Conservation (phyloP, 2,888 invertebrate species). For the Malacosoma neustria region DNA sequence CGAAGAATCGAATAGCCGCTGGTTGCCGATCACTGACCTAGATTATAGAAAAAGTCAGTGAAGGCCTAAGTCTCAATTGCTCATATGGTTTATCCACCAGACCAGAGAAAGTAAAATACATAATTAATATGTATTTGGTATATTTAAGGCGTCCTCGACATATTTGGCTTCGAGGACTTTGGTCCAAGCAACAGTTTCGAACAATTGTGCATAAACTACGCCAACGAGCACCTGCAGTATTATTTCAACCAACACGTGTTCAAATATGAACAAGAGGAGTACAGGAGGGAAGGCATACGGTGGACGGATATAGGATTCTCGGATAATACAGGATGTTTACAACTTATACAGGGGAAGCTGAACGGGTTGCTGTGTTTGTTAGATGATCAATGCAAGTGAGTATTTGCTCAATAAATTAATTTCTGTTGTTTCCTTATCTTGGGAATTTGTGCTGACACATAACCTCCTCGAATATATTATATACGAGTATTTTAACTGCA, state of each 20-base stretch:
- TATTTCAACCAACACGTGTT: slow-evolving; percentile 99
- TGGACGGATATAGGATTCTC: slow-evolving; percentile 98
- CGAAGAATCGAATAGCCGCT: too few relatives aligned
- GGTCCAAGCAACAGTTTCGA: slow-evolving; percentile 93
- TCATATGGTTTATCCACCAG: too few relatives aligned
- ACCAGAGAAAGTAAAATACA: too few relatives aligned
- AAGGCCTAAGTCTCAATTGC: too few relatives aligned
- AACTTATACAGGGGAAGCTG: slow-evolving; percentile 93
- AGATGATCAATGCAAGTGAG: slow-evolving; percentile 98
- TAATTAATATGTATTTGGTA: too few relatives aligned
- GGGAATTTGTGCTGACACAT: too few relatives aligned
- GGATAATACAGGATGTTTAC: slow-evolving; percentile 95
- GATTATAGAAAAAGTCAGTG: too few relatives aligned
- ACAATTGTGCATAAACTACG: slow-evolving; percentile 97
- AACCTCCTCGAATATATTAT: too few relatives aligned
- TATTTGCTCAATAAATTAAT: slow-evolving; percentile 5
- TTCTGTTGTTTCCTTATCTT: too few relatives aligned
- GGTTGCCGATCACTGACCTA: too few relatives aligned
- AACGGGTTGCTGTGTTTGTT: slow-evolving; percentile 91
- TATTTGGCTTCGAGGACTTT: slow-evolving; percentile 98
- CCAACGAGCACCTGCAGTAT: slow-evolving; percentile 97
- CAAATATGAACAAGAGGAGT: slow-evolving; percentile 98
- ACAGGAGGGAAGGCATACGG: slow-evolving; percentile 91
- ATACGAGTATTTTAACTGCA: too few relatives aligned
- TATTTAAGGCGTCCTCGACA: slow-evolving; percentile 87